These are phyloP conservation scores for Blomia tropicalis DNA, from an alignment of 2,888 invertebrate genomes.

Conservation along the genomic window DNA sequence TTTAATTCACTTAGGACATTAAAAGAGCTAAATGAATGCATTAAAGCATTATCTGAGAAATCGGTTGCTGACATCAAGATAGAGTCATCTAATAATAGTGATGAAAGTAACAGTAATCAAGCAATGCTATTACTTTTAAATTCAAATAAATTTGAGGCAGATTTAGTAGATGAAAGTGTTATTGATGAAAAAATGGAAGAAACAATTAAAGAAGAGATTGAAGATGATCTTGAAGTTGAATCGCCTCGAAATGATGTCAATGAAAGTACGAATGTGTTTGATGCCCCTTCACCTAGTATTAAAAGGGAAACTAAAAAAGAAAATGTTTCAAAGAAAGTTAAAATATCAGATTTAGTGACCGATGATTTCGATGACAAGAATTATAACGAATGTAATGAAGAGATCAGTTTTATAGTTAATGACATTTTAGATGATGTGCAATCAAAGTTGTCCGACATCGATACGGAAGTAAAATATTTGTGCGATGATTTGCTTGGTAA, in stretches of 20 bases:
- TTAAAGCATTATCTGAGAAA: background rate
- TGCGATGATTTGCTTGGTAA: constrained; percentile 17
- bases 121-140: background rate
- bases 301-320: background rate
- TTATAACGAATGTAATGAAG: background rate
- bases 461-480: background rate
- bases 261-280: background rate
- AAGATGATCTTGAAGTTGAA: constrained; percentile 1
- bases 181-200: background rate
- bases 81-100: background rate
- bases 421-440: background rate
- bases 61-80: background rate
- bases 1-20: background rate
- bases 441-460: background rate
- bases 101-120: constrained; percentile 7
- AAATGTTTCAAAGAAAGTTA: background rate
- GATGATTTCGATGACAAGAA: background rate
- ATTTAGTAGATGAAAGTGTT: background rate
- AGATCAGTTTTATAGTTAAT: background rate
- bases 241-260: background rate
- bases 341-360: background rate
- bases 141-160: background rate
- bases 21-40: background rate
- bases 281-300: background rate
- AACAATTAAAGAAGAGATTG: background rate